A percentile compares a stretch with the other conserved stretches of the same genome.
phyloP scores from a whole-genome alignment of 2,888 invertebrate species.

The Tachina fera region DNA sequence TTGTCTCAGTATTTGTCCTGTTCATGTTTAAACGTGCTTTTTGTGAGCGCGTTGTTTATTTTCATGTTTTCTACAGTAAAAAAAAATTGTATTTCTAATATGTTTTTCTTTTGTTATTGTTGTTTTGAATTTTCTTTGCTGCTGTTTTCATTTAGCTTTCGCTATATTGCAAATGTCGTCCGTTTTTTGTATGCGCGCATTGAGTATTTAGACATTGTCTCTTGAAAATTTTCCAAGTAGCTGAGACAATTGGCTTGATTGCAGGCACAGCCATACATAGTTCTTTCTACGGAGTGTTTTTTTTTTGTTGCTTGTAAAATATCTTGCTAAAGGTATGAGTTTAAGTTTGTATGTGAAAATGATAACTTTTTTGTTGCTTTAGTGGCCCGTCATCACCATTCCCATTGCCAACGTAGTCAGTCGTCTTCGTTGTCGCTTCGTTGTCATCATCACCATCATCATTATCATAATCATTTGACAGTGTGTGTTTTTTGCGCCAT shows the following conservation, averaged over 20 bases:
- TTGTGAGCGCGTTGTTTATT: conserved; percentile 34
- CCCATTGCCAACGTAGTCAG: neutral
- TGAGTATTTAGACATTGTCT: conserved; percentile 72
- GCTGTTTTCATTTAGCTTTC: conserved; percentile 44
- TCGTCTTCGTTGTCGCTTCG: neutral
- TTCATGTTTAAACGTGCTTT: conserved; percentile 4
- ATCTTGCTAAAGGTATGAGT: neutral
- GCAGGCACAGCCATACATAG: conserved; percentile 25
- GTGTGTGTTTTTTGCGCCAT: conserved; percentile 29
- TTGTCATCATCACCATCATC: conserved; percentile 10
- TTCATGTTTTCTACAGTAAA: conserved; percentile 51
- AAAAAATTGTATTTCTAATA: conserved; percentile 20
- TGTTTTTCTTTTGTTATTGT: conserved; percentile 29
- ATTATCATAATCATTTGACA: conserved; percentile 28
- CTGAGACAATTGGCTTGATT: conserved; percentile 57
- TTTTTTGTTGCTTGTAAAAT: conserved; percentile 1
- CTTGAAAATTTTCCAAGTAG: conserved; percentile 60
- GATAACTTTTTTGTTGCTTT: conserved; percentile 26
- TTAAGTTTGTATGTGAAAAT: conserved; percentile 18
- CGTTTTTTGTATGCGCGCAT: conserved; percentile 65
- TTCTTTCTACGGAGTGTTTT: neutral
- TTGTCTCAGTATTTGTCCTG: conserved; percentile 61
- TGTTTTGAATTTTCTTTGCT: conserved; percentile 39
- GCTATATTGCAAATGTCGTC: conserved; percentile 56
- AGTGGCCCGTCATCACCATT: neutral